These are phyloP conservation scores for Mormyrus hasselquistii DNA, from an alignment of 2,797 vertebrate genomes.

Conservation along the genomic window DNA sequence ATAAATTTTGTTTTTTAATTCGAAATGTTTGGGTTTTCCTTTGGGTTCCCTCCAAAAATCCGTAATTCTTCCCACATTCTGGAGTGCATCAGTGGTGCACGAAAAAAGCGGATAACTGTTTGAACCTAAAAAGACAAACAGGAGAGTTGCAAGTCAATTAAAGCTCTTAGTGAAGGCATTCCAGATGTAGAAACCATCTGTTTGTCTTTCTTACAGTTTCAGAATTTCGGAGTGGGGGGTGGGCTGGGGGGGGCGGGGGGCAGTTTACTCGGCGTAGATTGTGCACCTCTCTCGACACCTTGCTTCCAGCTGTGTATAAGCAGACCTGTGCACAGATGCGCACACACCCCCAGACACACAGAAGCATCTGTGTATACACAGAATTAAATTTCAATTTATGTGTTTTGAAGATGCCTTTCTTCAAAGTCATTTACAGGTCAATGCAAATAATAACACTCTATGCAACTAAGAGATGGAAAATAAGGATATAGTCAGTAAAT, in stretches of 20 bases:
- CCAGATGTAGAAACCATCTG: conserved; percentile 59
- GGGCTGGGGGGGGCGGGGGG: neutral
- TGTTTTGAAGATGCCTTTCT: neutral
- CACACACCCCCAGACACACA: conserved; percentile 31
- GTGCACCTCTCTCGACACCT: conserved; percentile 43
- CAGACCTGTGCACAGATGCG: conserved; percentile 25
- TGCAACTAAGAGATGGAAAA: neutral
- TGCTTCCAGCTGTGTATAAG: conserved; percentile 59
- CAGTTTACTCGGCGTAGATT: conserved; percentile 43
- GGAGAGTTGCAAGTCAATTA: conserved; percentile 41
- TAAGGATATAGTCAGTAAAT: neutral
- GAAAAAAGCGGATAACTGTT: conserved; percentile 9
- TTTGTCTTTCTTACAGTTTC: conserved; percentile 41
- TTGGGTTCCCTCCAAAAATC: neutral
- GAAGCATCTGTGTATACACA: conserved; percentile 17
- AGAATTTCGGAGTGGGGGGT: conserved; percentile 25
- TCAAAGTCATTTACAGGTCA: neutral
- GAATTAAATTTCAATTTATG: neutral
- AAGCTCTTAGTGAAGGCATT: conserved; percentile 41
- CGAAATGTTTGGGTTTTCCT: conserved; percentile 1
- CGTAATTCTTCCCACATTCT: conserved; percentile 17
- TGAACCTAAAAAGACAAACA: conserved; percentile 38
- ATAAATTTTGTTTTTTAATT: conserved; percentile 2
- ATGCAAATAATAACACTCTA: neutral
- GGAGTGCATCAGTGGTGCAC: neutral